Evolutionary conservation across 2,888 invertebrate species (phyloP).

Genomic region (Drosophila fungiperda): DNA sequence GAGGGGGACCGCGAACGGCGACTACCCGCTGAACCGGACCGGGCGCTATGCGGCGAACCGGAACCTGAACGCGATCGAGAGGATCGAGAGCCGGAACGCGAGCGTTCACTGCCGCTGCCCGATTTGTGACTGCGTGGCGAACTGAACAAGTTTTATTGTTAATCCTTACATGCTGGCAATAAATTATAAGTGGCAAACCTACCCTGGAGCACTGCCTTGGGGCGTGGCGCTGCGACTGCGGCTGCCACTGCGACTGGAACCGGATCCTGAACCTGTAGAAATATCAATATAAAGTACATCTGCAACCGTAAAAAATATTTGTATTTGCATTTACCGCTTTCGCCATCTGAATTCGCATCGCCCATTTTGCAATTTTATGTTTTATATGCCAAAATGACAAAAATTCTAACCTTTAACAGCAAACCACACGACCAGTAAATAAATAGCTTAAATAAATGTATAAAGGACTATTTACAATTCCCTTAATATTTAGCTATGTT

Average conservation of each 20-base stretch:
- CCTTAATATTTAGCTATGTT: not conserved
- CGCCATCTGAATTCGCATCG: constrained; percentile 70
- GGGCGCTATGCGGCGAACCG: constrained; percentile 55
- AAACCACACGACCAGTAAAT: not conserved
- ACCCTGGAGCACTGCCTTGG: constrained; percentile 71
- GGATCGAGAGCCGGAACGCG: constrained; percentile 64
- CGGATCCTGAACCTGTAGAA: constrained; percentile 81
- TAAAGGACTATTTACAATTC: not conserved
- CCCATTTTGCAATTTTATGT: constrained; percentile 56
- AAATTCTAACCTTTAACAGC: not conserved
- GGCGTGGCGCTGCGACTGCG: constrained; percentile 81
- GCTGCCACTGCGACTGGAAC: constrained; percentile 78
- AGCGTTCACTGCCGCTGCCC: constrained; percentile 80
- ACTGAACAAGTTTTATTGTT: constrained; percentile 40
- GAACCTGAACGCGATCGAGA: constrained; percentile 68
- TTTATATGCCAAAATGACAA: constrained; percentile 16
- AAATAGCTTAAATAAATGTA: not conserved
- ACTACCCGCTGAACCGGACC: constrained; percentile 22
- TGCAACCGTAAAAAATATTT: not conserved
- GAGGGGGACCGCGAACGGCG: constrained; percentile 59
- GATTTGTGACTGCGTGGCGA: constrained; percentile 76
- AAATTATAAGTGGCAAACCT: constrained; percentile 25
- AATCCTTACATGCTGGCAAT: not conserved
- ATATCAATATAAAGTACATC: constrained; percentile 21
- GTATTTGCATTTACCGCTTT: constrained; percentile 67